Percentiles rank a stretch among this genome's conserved stretches.
Conservation (phyloP, 2,888 invertebrate genomes). For the Cantharis nigra region DNA sequence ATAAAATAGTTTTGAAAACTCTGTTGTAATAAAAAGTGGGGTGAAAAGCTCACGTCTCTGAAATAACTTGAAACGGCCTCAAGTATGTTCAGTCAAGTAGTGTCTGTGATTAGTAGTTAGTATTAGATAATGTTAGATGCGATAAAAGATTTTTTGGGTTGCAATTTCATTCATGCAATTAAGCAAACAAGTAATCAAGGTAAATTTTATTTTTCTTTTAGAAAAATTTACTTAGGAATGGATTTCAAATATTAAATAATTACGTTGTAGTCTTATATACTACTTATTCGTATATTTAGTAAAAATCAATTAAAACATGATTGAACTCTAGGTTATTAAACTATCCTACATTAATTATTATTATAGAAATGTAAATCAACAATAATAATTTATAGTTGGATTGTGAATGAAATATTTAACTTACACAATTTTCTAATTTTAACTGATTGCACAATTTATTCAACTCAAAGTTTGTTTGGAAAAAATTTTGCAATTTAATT, state of each 20-base stretch:
- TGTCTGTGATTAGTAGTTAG: conserved; percentile 21
- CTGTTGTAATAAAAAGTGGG: conserved; percentile 25
- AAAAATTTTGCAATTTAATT: not conserved
- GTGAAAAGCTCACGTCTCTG: conserved; percentile 13
- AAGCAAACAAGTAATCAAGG: conserved; percentile 34
- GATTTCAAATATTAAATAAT: not conserved
- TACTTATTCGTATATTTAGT: not conserved
- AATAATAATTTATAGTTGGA: not conserved
- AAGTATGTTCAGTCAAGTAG: conserved; percentile 20
- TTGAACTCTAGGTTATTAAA: not conserved
- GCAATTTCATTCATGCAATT: conserved; percentile 43
- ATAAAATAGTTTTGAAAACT: conserved; percentile 16
- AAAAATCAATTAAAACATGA: not conserved
- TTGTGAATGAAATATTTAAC: not conserved
- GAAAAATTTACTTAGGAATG: not conserved
- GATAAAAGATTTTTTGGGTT: conserved; percentile 49
- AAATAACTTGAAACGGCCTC: conserved; percentile 3
- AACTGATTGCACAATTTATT: not conserved
- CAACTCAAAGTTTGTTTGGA: not conserved
- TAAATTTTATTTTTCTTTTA: not conserved
- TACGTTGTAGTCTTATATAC: not conserved
- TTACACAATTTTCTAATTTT: not conserved
- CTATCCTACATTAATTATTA: not conserved
- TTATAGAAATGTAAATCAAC: not conserved
- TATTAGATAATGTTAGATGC: conserved; percentile 52